A percentile compares a stretch with the other conserved stretches of the same genome.
phyloP scores from a whole-genome alignment of 2,797 vertebrate species.

The Dendrocincla fuliginosa region DNA sequence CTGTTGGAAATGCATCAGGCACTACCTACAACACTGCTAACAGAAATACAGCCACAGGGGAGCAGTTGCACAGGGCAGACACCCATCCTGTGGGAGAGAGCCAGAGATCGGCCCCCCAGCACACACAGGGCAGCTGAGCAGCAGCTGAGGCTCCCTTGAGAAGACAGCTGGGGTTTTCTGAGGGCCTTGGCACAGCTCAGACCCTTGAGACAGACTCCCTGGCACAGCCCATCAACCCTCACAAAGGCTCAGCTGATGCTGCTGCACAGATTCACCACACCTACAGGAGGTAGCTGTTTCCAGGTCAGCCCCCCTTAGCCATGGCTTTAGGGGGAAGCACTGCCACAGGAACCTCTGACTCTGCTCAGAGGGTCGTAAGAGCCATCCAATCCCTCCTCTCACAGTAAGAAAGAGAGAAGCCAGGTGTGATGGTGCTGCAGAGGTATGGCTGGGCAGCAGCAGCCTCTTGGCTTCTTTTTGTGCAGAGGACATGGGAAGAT shows the following conservation, averaged over 20 bases:
- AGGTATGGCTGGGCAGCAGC: neutral
- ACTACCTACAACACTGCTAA: neutral
- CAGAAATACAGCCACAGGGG: neutral
- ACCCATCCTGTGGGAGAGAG: neutral
- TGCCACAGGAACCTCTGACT: neutral
- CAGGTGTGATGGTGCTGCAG: neutral
- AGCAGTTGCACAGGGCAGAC: neutral
- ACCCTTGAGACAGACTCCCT: no score
- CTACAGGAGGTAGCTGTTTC: neutral
- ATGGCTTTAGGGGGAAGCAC: neutral
- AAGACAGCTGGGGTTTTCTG: neutral
- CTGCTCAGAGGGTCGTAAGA: neutral
- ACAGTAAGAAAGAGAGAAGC: neutral
- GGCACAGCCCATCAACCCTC: neutral
- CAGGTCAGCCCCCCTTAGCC: neutral
- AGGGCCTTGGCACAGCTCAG: neutral
- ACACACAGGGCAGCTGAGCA: neutral
- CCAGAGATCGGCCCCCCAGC: neutral
- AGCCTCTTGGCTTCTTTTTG: neutral
- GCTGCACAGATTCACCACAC: neutral
- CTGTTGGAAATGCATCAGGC: neutral
- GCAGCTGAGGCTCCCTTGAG: accelerated
- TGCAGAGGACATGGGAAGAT: neutral
- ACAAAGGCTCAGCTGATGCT: neutral
- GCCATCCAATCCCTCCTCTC: neutral